phyloP scores from a whole-genome alignment of 1,140 invertebrate species.

The Macrotrachela quadricornifera region DNA sequence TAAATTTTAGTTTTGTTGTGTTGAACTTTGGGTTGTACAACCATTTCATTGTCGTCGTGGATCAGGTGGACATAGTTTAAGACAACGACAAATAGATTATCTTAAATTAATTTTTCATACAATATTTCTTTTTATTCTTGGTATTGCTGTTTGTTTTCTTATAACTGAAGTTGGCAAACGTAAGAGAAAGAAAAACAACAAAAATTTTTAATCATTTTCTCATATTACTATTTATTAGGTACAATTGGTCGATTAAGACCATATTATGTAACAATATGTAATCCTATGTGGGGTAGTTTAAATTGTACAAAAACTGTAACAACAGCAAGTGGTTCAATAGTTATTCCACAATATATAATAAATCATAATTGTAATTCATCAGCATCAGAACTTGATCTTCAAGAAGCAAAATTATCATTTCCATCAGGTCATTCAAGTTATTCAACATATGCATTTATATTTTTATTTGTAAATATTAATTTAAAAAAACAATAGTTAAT shows the following conservation, averaged over 20 bases:
- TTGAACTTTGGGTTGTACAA: too few relatives aligned
- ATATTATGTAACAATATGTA: conserved; percentile 53
- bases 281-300: conserved; percentile 22
- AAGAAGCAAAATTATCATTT: conserved; percentile 33
- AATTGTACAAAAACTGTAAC: conserved; percentile 11
- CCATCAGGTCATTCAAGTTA: conserved; percentile 39
- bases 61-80: too few relatives aligned
- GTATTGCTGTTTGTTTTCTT: not conserved
- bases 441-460: conserved; percentile 32
- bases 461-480: conserved; percentile 26
- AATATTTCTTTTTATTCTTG: conserved; percentile 5
- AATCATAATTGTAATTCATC: not conserved
- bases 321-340: not conserved
- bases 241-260: conserved; percentile 55
- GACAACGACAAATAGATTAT: too few relatives aligned
- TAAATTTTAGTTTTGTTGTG: too few relatives aligned
- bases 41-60: too few relatives aligned
- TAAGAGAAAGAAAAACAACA: conserved; percentile 20
- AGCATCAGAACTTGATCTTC: not conserved
- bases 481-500: too few relatives aligned
- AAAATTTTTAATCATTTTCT: not conserved
- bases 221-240: too few relatives aligned
- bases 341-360: conserved; percentile 3
- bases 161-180: conserved; percentile 75
- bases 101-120: not conserved